phyloP scores from a whole-genome alignment of 2,113 vertebrate species.

The Nymphicus hollandicus region DNA sequence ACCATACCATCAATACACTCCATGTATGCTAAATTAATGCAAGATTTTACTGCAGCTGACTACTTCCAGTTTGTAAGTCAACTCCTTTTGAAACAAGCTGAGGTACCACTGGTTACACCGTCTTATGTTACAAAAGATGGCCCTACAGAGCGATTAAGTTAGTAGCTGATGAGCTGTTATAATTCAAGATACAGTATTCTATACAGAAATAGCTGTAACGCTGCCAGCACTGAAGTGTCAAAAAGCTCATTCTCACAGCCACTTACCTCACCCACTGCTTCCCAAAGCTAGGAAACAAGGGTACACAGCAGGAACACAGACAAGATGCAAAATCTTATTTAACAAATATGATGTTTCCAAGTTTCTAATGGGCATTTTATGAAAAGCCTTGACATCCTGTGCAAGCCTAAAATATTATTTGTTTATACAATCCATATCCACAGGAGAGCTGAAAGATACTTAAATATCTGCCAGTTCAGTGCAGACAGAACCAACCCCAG shows the following conservation, averaged over 20 bases:
- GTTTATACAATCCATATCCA: background rate
- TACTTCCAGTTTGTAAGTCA: background rate
- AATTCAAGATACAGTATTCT: background rate
- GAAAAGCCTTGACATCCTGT: background rate
- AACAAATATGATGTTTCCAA: background rate
- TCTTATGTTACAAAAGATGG: background rate
- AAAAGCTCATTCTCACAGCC: background rate
- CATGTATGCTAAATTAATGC: rapidly evolving
- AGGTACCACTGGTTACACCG: background rate
- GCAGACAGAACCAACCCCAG: background rate
- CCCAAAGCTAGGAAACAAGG: background rate
- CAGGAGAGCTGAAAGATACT: background rate
- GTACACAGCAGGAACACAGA: background rate
- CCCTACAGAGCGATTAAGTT: background rate
- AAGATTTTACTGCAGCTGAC: background rate
- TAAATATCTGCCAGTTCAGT: background rate
- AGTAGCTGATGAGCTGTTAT: background rate
- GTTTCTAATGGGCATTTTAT: background rate
- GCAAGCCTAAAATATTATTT: background rate
- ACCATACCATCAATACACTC: background rate
- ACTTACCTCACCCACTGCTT: background rate
- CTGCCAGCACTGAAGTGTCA: rapidly evolving
- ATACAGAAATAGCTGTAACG: background rate
- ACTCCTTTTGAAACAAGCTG: background rate
- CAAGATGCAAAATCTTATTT: background rate